Evolutionary conservation across 2,113 vertebrate species (phyloP).

Genomic region (Ageneiosus marmoratus): DNA sequence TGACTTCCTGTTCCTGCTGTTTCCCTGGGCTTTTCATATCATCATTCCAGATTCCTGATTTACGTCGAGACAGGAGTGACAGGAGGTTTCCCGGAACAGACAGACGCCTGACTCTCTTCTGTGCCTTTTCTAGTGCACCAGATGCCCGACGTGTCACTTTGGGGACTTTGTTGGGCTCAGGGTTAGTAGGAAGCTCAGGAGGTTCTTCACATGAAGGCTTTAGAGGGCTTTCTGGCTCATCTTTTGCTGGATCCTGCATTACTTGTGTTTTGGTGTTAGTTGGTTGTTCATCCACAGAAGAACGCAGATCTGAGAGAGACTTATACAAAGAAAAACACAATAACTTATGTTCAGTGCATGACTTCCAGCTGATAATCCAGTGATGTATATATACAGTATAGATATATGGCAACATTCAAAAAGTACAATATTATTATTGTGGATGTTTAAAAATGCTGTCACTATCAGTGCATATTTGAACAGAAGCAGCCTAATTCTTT

Average conservation of each 20-base stretch:
- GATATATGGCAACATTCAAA: background rate
- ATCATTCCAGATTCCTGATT: conserved; percentile 57
- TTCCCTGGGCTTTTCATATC: background rate
- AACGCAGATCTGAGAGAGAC: conserved; percentile 47
- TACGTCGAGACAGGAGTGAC: conserved; percentile 52
- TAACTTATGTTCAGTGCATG: background rate
- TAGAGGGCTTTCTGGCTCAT: background rate
- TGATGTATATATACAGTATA: too few relatives aligned
- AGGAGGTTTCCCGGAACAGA: conserved; percentile 54
- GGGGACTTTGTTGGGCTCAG: background rate
- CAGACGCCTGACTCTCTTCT: conserved; percentile 53
- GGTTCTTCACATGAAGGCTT: background rate
- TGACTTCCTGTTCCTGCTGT: background rate
- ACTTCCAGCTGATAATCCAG: background rate
- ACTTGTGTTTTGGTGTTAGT: background rate
- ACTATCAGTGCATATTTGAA: background rate
- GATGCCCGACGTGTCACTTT: conserved; percentile 46
- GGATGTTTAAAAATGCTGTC: background rate
- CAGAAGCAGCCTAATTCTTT: background rate
- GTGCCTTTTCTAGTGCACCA: conserved; percentile 43
- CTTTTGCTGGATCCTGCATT: background rate
- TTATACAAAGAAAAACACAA: conserved; percentile 22
- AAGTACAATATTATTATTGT: background rate
- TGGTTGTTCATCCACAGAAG: background rate
- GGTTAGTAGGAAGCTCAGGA: background rate